These are phyloP conservation scores for Volucella zonaria DNA, from an alignment of 2,888 invertebrate genomes.

Conservation along the genomic window DNA sequence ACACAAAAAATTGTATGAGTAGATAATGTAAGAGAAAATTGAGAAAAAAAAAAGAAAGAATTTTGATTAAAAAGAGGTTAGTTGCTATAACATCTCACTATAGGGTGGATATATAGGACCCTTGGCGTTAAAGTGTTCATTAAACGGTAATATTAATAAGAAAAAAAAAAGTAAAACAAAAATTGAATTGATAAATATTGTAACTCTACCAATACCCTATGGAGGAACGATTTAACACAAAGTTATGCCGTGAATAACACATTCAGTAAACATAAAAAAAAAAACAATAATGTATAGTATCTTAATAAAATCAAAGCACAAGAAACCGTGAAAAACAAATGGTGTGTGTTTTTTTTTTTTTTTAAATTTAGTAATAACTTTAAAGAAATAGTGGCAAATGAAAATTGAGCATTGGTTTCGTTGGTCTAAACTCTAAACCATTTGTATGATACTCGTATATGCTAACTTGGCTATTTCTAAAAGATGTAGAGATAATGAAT, in stretches of 20 bases:
- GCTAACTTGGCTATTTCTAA: not conserved
- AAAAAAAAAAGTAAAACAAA: slow-evolving; percentile 17
- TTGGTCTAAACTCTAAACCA: not conserved
- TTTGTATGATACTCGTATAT: not conserved
- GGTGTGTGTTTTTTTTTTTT: slow-evolving; percentile 27
- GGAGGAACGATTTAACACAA: slow-evolving; percentile 54
- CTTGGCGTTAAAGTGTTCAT: slow-evolving; percentile 43
- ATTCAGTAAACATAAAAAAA: slow-evolving; percentile 36
- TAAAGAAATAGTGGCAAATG: slow-evolving; percentile 32
- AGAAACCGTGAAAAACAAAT: slow-evolving; percentile 52
- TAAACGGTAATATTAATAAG: slow-evolving; percentile 22
- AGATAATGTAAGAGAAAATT: slow-evolving; percentile 28
- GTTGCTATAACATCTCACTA: slow-evolving; percentile 28
- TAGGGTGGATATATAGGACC: slow-evolving; percentile 32
- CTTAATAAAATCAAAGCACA: slow-evolving; percentile 40
- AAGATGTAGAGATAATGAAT: not conserved
- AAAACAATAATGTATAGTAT: too few species aligned
- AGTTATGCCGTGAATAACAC: slow-evolving; percentile 57
- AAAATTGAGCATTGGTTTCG: slow-evolving; percentile 21
- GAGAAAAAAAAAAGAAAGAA: not conserved
- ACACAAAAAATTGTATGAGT: slow-evolving; percentile 35
- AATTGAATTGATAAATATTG: slow-evolving; percentile 13
- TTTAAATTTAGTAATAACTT: slow-evolving; percentile 17
- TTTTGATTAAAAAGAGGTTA: slow-evolving; percentile 7
- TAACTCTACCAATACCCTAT: slow-evolving; percentile 53